Base-by-base conservation (phyloP, 2,888 invertebrate genomes). In the Napeogenes sylphis region DNA sequence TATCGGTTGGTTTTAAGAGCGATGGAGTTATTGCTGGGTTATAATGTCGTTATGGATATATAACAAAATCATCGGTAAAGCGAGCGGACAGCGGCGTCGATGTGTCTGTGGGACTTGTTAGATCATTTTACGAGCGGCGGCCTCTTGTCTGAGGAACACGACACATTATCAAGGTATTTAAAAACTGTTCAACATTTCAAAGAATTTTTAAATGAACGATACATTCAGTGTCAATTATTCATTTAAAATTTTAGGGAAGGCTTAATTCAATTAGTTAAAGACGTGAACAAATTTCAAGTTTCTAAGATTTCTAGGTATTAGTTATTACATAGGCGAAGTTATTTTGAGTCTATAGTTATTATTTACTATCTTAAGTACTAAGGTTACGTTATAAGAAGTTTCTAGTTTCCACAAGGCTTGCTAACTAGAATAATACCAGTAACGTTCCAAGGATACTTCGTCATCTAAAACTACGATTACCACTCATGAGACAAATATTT, bases 51-150 rank as follows among this genome's bases (percentile, higher is more conserved):
- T 85, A 73, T 68, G 73, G 67, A 63, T 66, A 68, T 70, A 68
- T 55, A 65, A 47, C 35, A 61, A 63, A 61, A 69, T 80, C 78
- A 80, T 85, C 82, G 83, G 83, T 82, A 84, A 83, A 85, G 85
- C 83, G 78, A 78, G 73, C 84, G 79, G 80, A 82, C 83, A 75
- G 75, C 81, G 87, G 88, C 88, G 89, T 84, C 88, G 83, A 82
- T 83, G 83, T 84, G 88, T 90, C 88, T 89, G 85, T 87, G 76
- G 81, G 82, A 81, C 82, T 85, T 85, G 87, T 88, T 88, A 89
- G 84, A 80, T 84, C 78, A 79, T 79, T 85, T 87, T 69, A 71
- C 68, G 79, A 81, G 75, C 21, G 80, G 82, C 81, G 79, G 81
- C 82, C 76, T 80, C 72, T 81, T 78, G 83, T 81, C 81, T 84